Conservation (phyloP, 2,113 vertebrate species). For the Hyperoodon ampullatus region DNA sequence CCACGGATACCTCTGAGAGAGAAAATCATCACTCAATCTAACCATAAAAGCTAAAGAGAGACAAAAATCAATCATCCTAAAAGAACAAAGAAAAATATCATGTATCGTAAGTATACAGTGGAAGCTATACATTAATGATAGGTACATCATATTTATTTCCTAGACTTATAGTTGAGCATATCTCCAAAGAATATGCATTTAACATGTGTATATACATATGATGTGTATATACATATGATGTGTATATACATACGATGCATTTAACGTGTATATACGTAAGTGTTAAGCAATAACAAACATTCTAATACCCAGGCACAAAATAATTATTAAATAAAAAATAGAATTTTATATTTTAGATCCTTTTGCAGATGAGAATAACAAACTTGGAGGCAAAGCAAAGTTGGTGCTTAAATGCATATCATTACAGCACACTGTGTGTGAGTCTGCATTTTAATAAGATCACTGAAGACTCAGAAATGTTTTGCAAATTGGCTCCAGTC, state of each 20-base stretch:
- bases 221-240: not conserved
- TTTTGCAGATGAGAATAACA: not conserved
- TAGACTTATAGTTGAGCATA: slow-evolving; percentile 40
- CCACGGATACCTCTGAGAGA: slow-evolving; percentile 69
- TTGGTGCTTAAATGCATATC: slow-evolving; percentile 37
- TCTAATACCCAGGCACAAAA: not conserved
- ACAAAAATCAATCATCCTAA: slow-evolving; percentile 80
- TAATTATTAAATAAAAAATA: slow-evolving; percentile 42
- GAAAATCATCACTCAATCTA: slow-evolving; percentile 77
- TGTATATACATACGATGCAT: not conserved
- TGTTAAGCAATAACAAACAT: slow-evolving; percentile 29
- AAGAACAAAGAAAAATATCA: slow-evolving; percentile 73
- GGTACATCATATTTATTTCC: slow-evolving; percentile 56
- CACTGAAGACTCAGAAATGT: slow-evolving; percentile 54
- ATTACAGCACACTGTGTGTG: slow-evolving; percentile 41
- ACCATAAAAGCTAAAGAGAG: slow-evolving; percentile 62
- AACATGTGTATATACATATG: not conserved
- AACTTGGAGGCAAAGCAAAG: not conserved
- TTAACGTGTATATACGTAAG: not conserved
- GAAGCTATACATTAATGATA: slow-evolving; percentile 65
- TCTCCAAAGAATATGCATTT: not conserved
- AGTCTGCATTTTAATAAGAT: slow-evolving; percentile 69
- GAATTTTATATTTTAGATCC: slow-evolving; percentile 35
- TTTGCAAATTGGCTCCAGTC: slow-evolving; percentile 54
- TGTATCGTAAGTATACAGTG: slow-evolving; percentile 69